A percentile compares a stretch with the other conserved stretches of the same genome.
phyloP scores from a whole-genome alignment of 1,140 invertebrate species.

The Periplaneta americana region DNA sequence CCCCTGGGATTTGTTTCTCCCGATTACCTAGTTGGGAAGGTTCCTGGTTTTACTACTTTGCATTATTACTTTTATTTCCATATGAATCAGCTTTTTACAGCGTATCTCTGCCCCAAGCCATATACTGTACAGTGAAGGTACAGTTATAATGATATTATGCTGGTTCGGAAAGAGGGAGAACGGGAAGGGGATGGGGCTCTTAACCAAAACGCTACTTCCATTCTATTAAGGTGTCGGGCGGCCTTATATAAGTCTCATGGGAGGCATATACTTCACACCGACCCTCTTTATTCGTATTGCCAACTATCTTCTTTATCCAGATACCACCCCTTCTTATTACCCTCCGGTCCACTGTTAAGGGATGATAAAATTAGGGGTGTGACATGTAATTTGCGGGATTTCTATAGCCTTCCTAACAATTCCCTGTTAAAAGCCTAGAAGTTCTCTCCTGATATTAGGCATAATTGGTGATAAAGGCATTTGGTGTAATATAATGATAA shows the following conservation, averaged over 20 bases:
- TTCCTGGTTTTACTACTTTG: too few relatives aligned
- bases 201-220: neutral
- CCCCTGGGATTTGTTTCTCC: too few relatives aligned
- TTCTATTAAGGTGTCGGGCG: neutral
- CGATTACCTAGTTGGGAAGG: too few relatives aligned
- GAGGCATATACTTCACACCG: neutral
- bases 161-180: neutral
- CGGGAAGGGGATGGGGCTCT: neutral
- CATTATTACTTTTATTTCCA: neutral
- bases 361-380: neutral
- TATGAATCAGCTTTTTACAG: neutral
- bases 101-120: neutral
- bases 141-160: neutral
- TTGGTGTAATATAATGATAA: neutral
- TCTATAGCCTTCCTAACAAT: neutral
- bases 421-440: too few relatives aligned
- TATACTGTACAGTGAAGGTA: neutral
- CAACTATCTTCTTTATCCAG: neutral
- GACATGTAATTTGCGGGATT: neutral
- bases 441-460: too few relatives aligned
- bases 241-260: neutral
- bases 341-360: neutral
- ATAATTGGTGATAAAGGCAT: neutral
- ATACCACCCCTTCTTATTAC: neutral
- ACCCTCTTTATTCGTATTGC: neutral